A percentile compares a stretch with the other conserved stretches of the same genome.
Evolutionary conservation across 2,113 vertebrate species (phyloP).

Genomic region (Erpornis zantholeuca): DNA sequence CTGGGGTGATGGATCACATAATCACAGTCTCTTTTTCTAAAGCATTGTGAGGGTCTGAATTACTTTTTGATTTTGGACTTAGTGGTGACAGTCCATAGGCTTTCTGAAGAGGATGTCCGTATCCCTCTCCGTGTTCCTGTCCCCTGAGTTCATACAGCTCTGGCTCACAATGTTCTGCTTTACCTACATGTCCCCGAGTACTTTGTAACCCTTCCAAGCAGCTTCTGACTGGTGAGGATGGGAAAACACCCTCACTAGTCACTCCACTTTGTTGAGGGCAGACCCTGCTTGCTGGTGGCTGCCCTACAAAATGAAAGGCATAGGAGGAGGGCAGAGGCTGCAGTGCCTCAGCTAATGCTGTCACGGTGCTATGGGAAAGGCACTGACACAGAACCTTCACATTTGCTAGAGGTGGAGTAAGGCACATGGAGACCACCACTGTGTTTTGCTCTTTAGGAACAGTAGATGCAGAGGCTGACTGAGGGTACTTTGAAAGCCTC

Average conservation of each 20-base stretch:
- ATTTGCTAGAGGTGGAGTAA: not conserved
- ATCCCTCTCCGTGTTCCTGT: not conserved
- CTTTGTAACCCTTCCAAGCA: not conserved
- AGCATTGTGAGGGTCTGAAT: not conserved
- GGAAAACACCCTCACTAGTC: not conserved
- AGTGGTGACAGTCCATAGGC: not conserved
- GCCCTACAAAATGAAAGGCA: not conserved
- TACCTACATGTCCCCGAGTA: fast-evolving
- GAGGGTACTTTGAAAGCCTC: not conserved
- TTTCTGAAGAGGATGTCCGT: not conserved
- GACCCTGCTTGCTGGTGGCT: not conserved
- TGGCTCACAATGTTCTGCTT: not conserved
- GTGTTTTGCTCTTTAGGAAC: not conserved
- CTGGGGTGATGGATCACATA: not conserved
- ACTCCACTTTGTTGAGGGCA: fast-evolving
- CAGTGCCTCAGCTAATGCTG: not conserved
- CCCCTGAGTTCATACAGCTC: not conserved
- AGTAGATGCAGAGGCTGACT: not conserved
- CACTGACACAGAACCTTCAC: not conserved
- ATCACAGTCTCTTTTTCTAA: not conserved
- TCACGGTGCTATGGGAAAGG: not conserved
- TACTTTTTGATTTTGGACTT: not conserved
- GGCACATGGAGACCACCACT: not conserved
- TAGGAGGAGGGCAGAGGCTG: not conserved
- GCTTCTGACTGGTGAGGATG: not conserved